phyloP scores from a whole-genome alignment of 2,113 vertebrate genomes.

The Larimichthys polyactis region DNA sequence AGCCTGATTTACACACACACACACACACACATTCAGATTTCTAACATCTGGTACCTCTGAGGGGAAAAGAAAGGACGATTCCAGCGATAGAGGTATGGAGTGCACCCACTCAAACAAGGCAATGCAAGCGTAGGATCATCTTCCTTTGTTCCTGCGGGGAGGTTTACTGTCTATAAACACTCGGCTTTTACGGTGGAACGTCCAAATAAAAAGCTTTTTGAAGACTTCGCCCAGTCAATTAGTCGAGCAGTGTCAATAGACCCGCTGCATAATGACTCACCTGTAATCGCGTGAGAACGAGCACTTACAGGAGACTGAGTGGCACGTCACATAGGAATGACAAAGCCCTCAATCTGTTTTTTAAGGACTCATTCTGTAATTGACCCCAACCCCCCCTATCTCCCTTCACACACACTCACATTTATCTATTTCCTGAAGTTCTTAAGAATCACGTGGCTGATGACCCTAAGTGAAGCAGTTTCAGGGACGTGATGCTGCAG shows the following conservation, averaged over 20 bases:
- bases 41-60: constrained; percentile 30
- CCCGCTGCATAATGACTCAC: constrained; percentile 78
- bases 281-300: constrained; percentile 80
- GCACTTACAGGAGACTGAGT: constrained; percentile 72
- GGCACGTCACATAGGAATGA: constrained; percentile 78
- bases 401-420: constrained; percentile 31
- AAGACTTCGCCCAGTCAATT: constrained; percentile 80
- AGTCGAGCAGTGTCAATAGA: constrained; percentile 78
- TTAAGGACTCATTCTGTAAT: constrained; percentile 67
- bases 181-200: constrained; percentile 74
- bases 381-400: constrained; percentile 28
- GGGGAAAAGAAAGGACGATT: not conserved
- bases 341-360: constrained; percentile 71
- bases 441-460: constrained; percentile 19
- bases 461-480: constrained; percentile 14
- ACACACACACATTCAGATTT: not conserved
- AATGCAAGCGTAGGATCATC: constrained; percentile 55
- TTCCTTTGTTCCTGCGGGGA: constrained; percentile 71
- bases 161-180: constrained; percentile 78
- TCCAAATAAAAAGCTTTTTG: constrained; percentile 83
- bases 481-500: not conserved
- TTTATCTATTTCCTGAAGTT: constrained; percentile 35
- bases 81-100: constrained; percentile 24
- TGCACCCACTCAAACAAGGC: constrained; percentile 54
- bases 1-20: constrained; percentile 10